Evolutionary conservation across 2,113 vertebrate species (phyloP).

Genomic region (Ellobius talpinus): DNA sequence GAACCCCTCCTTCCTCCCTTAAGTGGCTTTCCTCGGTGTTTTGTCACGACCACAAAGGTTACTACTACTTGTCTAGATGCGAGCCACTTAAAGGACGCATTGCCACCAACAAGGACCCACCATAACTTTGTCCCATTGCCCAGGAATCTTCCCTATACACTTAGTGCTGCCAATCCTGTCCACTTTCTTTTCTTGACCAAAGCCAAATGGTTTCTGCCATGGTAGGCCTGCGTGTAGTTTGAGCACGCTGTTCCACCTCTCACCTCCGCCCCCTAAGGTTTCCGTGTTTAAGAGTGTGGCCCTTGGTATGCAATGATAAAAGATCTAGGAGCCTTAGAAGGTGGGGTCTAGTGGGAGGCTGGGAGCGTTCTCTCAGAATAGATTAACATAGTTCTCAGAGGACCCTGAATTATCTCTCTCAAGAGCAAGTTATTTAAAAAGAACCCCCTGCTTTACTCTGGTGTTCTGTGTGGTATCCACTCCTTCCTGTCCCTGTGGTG

Average conservation of each 20-base stretch:
- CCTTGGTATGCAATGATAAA: neutral
- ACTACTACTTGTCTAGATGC: neutral
- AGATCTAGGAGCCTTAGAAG: neutral
- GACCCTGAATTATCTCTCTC: neutral
- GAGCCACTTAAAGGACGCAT: neutral
- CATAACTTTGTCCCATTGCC: neutral
- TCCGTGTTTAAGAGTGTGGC: neutral
- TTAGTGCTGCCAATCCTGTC: neutral
- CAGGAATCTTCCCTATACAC: neutral
- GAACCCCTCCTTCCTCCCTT: neutral
- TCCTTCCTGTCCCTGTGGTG: neutral
- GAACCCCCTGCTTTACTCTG: neutral
- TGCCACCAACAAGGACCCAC: neutral
- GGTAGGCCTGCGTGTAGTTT: neutral
- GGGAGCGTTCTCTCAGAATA: neutral
- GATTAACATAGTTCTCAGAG: neutral
- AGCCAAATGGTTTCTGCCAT: neutral
- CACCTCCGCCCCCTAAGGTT: too few species aligned
- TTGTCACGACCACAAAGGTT: neutral
- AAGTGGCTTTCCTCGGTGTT: neutral
- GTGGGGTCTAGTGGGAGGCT: neutral
- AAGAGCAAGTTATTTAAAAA: neutral
- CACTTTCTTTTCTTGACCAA: neutral
- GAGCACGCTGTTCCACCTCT: neutral
- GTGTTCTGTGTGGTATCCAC: neutral